phyloP scores from a whole-genome alignment of 2,797 vertebrate species.

The Myotis daubentonii region DNA sequence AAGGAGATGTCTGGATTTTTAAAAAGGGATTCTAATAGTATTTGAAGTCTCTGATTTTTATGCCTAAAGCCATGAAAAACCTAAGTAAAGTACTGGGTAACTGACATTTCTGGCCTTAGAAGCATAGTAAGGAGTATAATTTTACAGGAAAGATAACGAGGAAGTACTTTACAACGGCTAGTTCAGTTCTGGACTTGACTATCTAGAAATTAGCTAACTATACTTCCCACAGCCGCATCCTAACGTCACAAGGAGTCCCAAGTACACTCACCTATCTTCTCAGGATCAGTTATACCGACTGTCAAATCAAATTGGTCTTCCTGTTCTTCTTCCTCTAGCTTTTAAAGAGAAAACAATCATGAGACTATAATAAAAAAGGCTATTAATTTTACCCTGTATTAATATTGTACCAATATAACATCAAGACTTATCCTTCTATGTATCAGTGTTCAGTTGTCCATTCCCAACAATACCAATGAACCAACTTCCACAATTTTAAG shows the following conservation, averaged over 20 bases:
- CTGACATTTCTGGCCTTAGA: not conserved
- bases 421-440: not conserved
- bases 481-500: not conserved
- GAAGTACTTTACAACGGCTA: not conserved
- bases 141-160: not conserved
- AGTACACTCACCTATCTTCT: constrained; percentile 94
- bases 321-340: constrained; percentile 95
- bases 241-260: not conserved
- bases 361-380: constrained; percentile 23
- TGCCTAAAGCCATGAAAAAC: constrained; percentile 36
- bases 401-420: not conserved
- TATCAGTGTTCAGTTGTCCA: not conserved
- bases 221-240: not conserved
- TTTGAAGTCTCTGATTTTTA: constrained; percentile 42
- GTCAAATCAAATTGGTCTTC: constrained; percentile 94
- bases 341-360: constrained; percentile 68
- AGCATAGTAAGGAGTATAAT: not conserved
- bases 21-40: not conserved
- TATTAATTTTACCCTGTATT: constrained; percentile 17
- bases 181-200: not conserved
- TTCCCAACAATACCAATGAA: constrained; percentile 19
- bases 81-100: not conserved
- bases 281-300: constrained; percentile 95
- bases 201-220: not conserved
- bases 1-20: constrained; percentile 11